phyloP scores from a whole-genome alignment of 1,140 invertebrate genomes.

The Zaprionus capensis region DNA sequence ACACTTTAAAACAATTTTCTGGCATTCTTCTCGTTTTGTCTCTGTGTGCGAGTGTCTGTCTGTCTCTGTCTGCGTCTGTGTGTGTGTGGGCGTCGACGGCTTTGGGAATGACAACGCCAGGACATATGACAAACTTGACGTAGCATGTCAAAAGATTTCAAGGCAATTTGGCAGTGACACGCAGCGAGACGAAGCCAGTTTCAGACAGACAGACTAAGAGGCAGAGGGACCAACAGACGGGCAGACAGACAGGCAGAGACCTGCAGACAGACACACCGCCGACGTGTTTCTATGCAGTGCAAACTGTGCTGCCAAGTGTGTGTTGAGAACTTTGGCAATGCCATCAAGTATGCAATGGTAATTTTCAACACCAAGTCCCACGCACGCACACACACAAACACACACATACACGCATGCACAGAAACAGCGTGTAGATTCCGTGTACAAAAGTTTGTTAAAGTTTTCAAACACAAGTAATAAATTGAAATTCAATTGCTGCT shows the following conservation, averaged over 20 bases:
- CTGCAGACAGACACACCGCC: slow-evolving; percentile 5
- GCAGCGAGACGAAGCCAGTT: slow-evolving; percentile 12
- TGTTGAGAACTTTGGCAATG: slow-evolving; percentile 34
- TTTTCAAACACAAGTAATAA: slow-evolving; percentile 33
- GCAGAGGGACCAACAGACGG: slow-evolving; percentile 1
- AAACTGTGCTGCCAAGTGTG: slow-evolving; percentile 20
- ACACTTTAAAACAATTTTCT: slow-evolving; percentile 83
- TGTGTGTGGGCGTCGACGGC: slow-evolving; percentile 13
- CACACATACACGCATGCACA: slow-evolving; percentile 2
- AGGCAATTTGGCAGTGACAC: slow-evolving; percentile 67
- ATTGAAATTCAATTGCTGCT: slow-evolving; percentile 48
- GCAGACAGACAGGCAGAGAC: slow-evolving; percentile 17
- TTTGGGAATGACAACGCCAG: slow-evolving; percentile 56
- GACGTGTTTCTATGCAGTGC: slow-evolving; percentile 25
- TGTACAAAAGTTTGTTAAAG: slow-evolving; percentile 27
- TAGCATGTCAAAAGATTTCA: slow-evolving; percentile 79
- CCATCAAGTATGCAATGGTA: slow-evolving; percentile 49
- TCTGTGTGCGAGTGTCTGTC: not conserved
- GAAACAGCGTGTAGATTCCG: not conserved
- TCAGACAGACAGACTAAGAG: slow-evolving; percentile 9
- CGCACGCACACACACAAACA: not conserved
- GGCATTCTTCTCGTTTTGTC: slow-evolving; percentile 53
- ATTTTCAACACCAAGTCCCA: slow-evolving; percentile 32
- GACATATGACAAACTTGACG: slow-evolving; percentile 81
- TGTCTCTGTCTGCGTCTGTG: not conserved